phyloP scores from a whole-genome alignment of 2,888 invertebrate genomes.

The Parnassius glacialis region DNA sequence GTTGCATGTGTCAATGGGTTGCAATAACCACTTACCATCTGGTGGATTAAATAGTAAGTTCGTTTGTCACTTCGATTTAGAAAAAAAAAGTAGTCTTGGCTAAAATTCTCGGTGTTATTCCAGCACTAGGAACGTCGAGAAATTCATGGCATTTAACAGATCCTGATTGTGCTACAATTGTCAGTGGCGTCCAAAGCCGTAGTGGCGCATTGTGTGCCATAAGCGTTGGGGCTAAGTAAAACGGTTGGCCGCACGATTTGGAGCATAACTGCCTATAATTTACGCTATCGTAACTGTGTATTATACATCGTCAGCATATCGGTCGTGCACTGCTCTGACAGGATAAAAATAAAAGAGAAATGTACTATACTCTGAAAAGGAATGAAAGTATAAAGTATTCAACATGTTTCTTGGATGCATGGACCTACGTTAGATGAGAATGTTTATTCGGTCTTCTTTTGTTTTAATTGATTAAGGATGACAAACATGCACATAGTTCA shows the following conservation, averaged over 20 bases:
- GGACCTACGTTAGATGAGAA: no score
- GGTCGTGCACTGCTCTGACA: not conserved
- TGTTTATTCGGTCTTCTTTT: no score
- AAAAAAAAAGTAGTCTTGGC: not conserved
- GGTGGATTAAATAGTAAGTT: no score
- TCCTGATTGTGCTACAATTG: slow-evolving; percentile 15
- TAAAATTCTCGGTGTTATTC: not conserved
- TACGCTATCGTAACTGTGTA: slow-evolving; percentile 5
- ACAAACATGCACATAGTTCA: no score
- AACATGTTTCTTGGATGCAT: no score
- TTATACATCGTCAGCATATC: slow-evolving; percentile 3
- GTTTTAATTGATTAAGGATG: no score
- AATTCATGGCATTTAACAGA: slow-evolving; percentile 16
- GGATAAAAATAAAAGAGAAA: not conserved
- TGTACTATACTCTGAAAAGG: no score
- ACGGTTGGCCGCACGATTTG: slow-evolving; percentile 17
- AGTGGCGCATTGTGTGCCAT: slow-evolving; percentile 24
- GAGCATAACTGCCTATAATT: slow-evolving; percentile 10
- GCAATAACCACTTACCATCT: not conserved
- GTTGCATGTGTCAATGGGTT: slow-evolving; percentile 1
- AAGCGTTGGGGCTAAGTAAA: slow-evolving; percentile 9
- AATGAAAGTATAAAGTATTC: no score
- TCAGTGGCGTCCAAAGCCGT: slow-evolving; percentile 9
- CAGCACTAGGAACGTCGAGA: slow-evolving; percentile 6
- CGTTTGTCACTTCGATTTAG: no score